A percentile compares a stretch with the other conserved stretches of the same genome.
These are phyloP conservation scores for Nysson spinosus DNA, from an alignment of 2,888 invertebrate species.

Conservation along the genomic window DNA sequence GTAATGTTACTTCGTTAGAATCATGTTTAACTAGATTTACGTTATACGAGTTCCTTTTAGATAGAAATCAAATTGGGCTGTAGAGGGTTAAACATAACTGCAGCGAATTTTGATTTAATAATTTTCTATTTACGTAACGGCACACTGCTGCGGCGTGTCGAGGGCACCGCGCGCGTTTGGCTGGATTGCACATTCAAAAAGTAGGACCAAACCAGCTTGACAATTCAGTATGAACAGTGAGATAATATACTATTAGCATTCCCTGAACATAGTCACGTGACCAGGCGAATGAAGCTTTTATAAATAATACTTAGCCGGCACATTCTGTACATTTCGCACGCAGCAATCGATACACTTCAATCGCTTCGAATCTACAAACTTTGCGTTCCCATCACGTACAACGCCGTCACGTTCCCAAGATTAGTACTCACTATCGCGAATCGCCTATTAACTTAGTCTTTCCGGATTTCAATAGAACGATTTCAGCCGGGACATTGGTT, in stretches of 20 bases:
- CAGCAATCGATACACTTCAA: slow-evolving; percentile 21
- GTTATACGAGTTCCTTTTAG: too few species aligned
- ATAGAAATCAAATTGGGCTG: too few species aligned
- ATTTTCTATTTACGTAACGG: slow-evolving; percentile 20
- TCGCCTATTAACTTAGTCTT: neutral
- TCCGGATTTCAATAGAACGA: too few species aligned
- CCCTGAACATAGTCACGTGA: neutral
- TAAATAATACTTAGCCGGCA: slow-evolving; percentile 4
- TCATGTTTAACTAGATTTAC: too few species aligned
- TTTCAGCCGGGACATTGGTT: too few species aligned
- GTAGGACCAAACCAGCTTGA: slow-evolving; percentile 20
- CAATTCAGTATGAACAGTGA: slow-evolving; percentile 12
- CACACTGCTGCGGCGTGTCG: slow-evolving; percentile 46
- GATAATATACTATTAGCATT: neutral
- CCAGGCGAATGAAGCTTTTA: slow-evolving; percentile 19
- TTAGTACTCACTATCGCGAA: neutral
- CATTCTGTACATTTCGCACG: slow-evolving; percentile 7
- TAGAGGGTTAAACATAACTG: slow-evolving; percentile 20
- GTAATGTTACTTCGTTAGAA: too few species aligned
- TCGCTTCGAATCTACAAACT: slow-evolving; percentile 9
- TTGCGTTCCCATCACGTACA: slow-evolving; percentile 3
- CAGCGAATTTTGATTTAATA: slow-evolving; percentile 28
- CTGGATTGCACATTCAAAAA: slow-evolving; percentile 33
- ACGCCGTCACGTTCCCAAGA: neutral
- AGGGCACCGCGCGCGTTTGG: slow-evolving; percentile 46